Percentiles rank a stretch among this genome's conserved stretches.
phyloP scores from a whole-genome alignment of 2,113 vertebrate genomes.

The Euleptes europaea region DNA sequence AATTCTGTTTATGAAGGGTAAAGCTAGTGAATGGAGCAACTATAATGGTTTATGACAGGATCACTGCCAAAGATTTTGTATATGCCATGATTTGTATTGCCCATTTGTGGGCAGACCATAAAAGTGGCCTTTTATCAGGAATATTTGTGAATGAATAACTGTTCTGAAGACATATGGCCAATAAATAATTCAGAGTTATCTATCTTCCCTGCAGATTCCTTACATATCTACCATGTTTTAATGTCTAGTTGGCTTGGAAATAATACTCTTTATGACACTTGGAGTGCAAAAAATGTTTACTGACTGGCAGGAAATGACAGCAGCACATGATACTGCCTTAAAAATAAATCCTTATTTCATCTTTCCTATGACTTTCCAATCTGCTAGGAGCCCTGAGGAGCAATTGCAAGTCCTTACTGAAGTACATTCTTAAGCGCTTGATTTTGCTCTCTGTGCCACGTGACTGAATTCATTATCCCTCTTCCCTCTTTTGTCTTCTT shows the following conservation, averaged over 20 bases:
- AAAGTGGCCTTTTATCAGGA: conserved; percentile 70
- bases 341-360: conserved; percentile 33
- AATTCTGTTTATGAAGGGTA: conserved; percentile 53
- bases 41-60: conserved; percentile 63
- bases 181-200: conserved; percentile 82
- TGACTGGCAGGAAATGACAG: conserved; percentile 57
- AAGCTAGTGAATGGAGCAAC: conserved; percentile 35
- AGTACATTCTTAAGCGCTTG: neutral
- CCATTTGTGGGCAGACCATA: conserved; percentile 67
- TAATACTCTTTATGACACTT: conserved; percentile 68
- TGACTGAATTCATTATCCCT: conserved; percentile 32
- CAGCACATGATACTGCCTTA: conserved; percentile 27
- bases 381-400: neutral
- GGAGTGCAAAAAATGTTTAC: conserved; percentile 72
- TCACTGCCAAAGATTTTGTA: conserved; percentile 57
- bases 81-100: conserved; percentile 70
- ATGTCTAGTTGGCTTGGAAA: conserved; percentile 70
- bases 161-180: conserved; percentile 69
- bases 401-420: conserved; percentile 21
- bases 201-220: conserved; percentile 66
- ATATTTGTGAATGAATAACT: conserved; percentile 70
- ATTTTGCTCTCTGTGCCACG: neutral
- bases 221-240: conserved; percentile 67
- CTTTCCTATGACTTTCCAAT: conserved; percentile 8
- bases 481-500: conserved; percentile 56